Base-by-base conservation (phyloP, 2,888 invertebrate species). In the Ormyrus labotus region DNA sequence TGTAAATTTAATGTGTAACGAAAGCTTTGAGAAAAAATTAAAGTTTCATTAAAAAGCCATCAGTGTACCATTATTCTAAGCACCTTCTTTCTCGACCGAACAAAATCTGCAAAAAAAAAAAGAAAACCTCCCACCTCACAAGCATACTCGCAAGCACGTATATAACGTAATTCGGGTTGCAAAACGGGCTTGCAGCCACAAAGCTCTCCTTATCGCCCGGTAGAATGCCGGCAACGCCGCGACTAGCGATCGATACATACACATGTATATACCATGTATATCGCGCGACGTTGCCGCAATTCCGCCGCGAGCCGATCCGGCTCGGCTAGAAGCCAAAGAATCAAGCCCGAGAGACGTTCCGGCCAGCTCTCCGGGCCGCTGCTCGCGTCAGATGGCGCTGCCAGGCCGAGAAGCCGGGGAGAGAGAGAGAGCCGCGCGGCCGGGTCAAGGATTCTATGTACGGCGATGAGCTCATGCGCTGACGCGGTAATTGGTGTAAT, bases 211-310 rank as follows among this genome's bases (percentile, higher is more conserved):
- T 0, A 45, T 45, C 11, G 45, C 63, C 45, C n/a, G 6, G 11
- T 5, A 4, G 13, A 13, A 67, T 11, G 13, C 13, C 7, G 4
- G 19, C 53, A 6, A 63, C 9, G 51, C 7, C 13, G 69, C 58
- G 58, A 13, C 69, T 34, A 10, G 58, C 53, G 9, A 50, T 13
- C 63, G 34, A 67, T 19, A 67, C 55, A 48, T 51, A 67, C 51
- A 51, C n/a, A 63, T 8, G 6, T 19, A 58, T 13, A 5, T 69
- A 13, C 6, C 8, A 11, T 3, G 47, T 47, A 51, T 71, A 57
- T 10, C 51, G 53, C 6, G 61, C 80, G 34, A 11, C 71, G 80
- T 80, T 80, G 80, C 76, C 80, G 48, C 51, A 9, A 34, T 71
- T 53, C 34, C 13, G 8, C 10, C 9, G 6, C 50, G 48, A 13